These are phyloP conservation scores for Halocaridina rubra DNA, from an alignment of 2,888 invertebrate genomes.

Conservation along the genomic window DNA sequence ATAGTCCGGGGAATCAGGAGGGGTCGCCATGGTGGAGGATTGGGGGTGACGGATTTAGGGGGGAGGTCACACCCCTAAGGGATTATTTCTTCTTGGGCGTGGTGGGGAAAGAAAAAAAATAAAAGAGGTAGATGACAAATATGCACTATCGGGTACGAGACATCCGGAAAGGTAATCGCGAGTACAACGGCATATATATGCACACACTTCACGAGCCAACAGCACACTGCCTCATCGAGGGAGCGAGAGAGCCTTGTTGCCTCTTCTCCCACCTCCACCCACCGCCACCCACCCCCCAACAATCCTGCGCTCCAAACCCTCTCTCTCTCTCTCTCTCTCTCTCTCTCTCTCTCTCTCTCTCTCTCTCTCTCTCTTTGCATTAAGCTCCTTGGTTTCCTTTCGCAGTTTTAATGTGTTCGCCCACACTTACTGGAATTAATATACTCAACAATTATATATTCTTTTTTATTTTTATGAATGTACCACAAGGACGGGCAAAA, in stretches of 20 bases:
- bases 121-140: background rate
- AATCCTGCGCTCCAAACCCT: background rate
- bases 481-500: too few relatives aligned
- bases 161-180: background rate
- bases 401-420: too few relatives aligned
- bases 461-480: too few relatives aligned
- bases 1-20: conserved; percentile 38
- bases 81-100: background rate
- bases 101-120: background rate
- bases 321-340: background rate
- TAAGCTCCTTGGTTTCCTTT: too few relatives aligned
- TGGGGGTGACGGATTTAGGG: background rate
- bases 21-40: conserved; percentile 41
- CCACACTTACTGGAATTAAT: too few relatives aligned
- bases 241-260: background rate
- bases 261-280: background rate
- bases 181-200: background rate
- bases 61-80: conserved; percentile 3
- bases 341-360: background rate
- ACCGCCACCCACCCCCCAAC: background rate
- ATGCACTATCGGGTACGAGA: background rate
- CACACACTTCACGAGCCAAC: background rate
- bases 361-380: background rate
- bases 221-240: conserved; percentile 17
- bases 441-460: too few relatives aligned